Conservation (phyloP, 2,113 vertebrate genomes). For the Nothobranchius furzeri region DNA sequence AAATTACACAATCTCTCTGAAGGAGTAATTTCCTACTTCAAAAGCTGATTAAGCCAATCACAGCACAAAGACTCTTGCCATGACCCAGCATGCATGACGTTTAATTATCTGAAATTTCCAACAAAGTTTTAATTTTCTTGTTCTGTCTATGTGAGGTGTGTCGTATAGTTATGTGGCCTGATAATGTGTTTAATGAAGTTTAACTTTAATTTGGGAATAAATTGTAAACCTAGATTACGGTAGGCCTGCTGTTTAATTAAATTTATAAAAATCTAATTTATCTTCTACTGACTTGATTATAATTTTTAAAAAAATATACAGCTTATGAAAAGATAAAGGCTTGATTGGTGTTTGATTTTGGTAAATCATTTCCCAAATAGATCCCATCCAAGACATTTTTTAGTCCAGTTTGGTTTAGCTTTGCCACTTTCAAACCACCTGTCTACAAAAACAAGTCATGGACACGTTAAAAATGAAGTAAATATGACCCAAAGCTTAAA, state of each 20-base stretch:
- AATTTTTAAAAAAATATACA: background rate
- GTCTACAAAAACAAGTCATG: too few relatives aligned
- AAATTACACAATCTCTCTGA: conserved; percentile 69
- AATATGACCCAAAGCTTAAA: too few relatives aligned
- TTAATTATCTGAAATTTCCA: conserved; percentile 62
- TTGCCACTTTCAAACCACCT: too few relatives aligned
- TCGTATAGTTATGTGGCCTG: conserved; percentile 27
- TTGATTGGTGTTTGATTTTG: background rate
- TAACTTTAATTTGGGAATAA: conserved; percentile 9
- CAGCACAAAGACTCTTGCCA: conserved; percentile 67
- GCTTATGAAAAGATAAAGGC: background rate
- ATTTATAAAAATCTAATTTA: background rate
- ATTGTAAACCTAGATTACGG: conserved; percentile 16
- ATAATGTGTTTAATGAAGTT: conserved; percentile 37
- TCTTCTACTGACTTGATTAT: background rate
- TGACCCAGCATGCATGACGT: conserved; percentile 70
- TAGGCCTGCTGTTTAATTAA: conserved; percentile 1
- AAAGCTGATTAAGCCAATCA: conserved; percentile 76
- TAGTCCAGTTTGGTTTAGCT: too few relatives aligned
- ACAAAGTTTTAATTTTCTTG: conserved; percentile 63
- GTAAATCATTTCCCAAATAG: background rate
- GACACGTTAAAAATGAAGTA: too few relatives aligned
- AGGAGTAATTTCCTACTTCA: conserved; percentile 76
- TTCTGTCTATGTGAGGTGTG: conserved; percentile 35
- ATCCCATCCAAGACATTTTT: too few relatives aligned